Conservation (phyloP, 2,797 vertebrate species). For the Spinus pinus region DNA sequence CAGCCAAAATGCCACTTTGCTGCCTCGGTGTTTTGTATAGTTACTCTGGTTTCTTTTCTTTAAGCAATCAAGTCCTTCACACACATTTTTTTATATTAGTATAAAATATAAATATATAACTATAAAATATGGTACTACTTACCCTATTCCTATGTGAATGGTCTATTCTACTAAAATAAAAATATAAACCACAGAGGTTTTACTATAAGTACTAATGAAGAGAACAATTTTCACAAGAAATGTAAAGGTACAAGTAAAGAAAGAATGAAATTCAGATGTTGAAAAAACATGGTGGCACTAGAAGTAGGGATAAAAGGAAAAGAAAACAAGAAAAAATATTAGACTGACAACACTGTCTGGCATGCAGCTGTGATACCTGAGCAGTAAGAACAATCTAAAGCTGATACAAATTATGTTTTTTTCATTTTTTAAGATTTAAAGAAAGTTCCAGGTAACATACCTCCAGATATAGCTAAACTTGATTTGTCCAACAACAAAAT, state of each 20-base stretch:
- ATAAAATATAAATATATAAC: too few relatives aligned
- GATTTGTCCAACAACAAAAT: slow-evolving; percentile 93
- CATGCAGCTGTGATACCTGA: neutral
- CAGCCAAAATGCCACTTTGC: neutral
- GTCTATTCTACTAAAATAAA: neutral
- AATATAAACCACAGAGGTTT: neutral
- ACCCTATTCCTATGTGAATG: neutral
- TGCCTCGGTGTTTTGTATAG: neutral
- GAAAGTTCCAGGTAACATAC: slow-evolving; percentile 86
- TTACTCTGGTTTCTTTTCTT: neutral
- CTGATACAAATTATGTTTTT: slow-evolving; percentile 7
- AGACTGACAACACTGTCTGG: neutral
- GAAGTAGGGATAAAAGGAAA: neutral
- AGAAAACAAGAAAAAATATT: neutral
- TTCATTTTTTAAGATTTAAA: slow-evolving; percentile 81
- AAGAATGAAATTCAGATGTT: neutral
- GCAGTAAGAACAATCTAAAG: neutral
- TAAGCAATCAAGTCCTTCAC: neutral
- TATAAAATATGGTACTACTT: neutral
- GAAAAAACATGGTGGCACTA: neutral
- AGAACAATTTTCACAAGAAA: neutral
- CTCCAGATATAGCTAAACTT: slow-evolving; percentile 88
- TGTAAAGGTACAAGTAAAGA: neutral
- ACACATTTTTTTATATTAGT: neutral
- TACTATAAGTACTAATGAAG: neutral